Evolutionary conservation across 2,113 vertebrate species (phyloP), one percentile per base, ranked within the genome.

Genomic region (Oryzias curvinotus): DNA sequence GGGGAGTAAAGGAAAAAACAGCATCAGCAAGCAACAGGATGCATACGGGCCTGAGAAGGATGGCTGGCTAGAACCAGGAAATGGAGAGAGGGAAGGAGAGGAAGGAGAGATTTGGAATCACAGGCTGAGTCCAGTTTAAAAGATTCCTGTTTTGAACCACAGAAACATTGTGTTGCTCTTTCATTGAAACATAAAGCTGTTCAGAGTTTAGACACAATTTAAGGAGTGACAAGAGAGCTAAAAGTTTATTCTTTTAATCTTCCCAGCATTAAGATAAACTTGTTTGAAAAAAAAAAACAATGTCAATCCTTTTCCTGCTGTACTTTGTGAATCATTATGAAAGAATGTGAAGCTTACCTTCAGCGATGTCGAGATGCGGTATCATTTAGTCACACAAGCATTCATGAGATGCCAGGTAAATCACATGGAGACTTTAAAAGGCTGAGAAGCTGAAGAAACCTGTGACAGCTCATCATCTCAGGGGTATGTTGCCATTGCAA

Each of bases 11-110:
- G 71, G 68, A 75, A 87, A 86, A 87, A 87, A 81, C 67, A 87
- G 1, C 0, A 36, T 57, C 69, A 60, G 63, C 64, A 80, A 75
- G 87, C 84, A 85, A 85, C 90, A 91, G 90, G 90, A 91, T 90
- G 82, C 88, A 91, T 71, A 91, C 90, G 85, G 80, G 12, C 73
- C 68, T 49, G 78, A 83, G 79, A 85, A 82, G 82, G 84, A 91
- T 85, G 75, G 56, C 74, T 78, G 78, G 71, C 7, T 77, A 65
- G 58, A 66, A 70, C 28, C 87, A 90, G 90, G 90, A 91, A 91
- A 89, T 72, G 65, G 83, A 62, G 85, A 85, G 87, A 82, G 68
- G 77, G 81, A 67, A 55, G 36, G 36, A 73, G 64, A 87, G 83
- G 85, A 87, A 89, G 77, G 59, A 53, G 82, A 76, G 54, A 66